Conservation (phyloP, 2,888 invertebrate species). For the Listrodromus nycthemerus region DNA sequence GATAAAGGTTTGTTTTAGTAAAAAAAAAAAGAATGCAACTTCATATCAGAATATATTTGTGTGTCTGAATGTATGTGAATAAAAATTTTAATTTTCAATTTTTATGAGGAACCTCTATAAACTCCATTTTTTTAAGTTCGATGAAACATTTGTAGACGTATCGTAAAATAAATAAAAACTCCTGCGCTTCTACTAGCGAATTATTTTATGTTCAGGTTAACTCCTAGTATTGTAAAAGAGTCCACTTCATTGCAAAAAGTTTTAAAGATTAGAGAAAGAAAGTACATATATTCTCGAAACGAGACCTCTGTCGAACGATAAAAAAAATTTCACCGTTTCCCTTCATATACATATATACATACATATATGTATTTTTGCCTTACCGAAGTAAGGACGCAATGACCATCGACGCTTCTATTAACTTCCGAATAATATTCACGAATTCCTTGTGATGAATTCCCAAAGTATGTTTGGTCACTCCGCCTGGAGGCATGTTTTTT, state of each 20-base stretch:
- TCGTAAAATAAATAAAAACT: neutral
- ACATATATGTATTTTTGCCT: neutral
- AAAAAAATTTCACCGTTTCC: neutral
- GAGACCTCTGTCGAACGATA: neutral
- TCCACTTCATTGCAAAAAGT: neutral
- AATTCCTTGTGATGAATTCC: constrained; percentile 42
- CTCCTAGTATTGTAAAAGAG: neutral
- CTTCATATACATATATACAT: neutral
- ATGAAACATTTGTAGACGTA: neutral
- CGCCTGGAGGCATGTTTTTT: constrained; percentile 24
- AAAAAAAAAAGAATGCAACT: too few species aligned
- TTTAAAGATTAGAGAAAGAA: neutral
- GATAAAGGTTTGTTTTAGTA: too few species aligned
- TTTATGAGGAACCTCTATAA: too few species aligned
- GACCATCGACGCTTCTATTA: neutral
- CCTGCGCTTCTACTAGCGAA: neutral
- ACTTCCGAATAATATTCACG: constrained; percentile 31
- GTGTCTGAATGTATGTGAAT: too few species aligned
- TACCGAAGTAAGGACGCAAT: neutral
- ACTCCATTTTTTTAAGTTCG: neutral
- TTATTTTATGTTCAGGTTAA: neutral
- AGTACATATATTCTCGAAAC: neutral
- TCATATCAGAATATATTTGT: too few species aligned
- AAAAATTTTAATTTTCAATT: too few species aligned
- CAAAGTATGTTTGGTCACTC: constrained; percentile 26